Evolutionary conservation across 2,888 invertebrate genomes (phyloP), one percentile per base, ranked within the genome.

Genomic region (Tetanocera ferruginea): DNA sequence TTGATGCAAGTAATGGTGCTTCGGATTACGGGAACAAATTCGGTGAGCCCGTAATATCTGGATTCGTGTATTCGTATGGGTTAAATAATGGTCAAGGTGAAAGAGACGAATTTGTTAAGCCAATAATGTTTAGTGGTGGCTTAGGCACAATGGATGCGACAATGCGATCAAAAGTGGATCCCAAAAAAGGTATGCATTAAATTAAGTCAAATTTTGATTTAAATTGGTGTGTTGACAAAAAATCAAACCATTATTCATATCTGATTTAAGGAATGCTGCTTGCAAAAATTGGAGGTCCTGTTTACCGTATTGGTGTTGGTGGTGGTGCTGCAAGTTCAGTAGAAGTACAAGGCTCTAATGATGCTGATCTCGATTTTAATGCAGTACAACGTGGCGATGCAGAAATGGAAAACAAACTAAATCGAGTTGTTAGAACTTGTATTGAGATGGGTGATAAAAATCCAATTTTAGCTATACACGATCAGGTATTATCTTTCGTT

Each of bases 21-120:
- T 98, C 98, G 0, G 99, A 99, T 89, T 99, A 99, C 89, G 99
- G 99, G 8, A 99, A 99, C 90, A 99, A 99, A 91, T 99, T 99
- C 90, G 99, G 98, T 0, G 99, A 99, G 89, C 99, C 99, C 0
- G 92, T 99, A 0, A 93, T 99, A 81, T 90, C 92, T 85, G 99
- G 99, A 6, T 99, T 98, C 89, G 95, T 95, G 0, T 93, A 98
- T 76, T 95, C 98, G 0, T 99, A 96, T 88, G 98, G 98, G 1
- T 90, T 96, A 86, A 91, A 91, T 28, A 93, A 95, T 84, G 91
- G 91, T 0, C 90, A 91, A 37, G 92, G 92, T 19, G 92, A 93
- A 81, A 91, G 98, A 77, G 93, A 95, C 76, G 99, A 99, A 89
- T 99, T 96, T 91, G 95, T 99, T 14, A 99, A 99, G 87, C 99